Conservation (phyloP, 2,113 vertebrate species). For the Ahaetulla prasina region DNA sequence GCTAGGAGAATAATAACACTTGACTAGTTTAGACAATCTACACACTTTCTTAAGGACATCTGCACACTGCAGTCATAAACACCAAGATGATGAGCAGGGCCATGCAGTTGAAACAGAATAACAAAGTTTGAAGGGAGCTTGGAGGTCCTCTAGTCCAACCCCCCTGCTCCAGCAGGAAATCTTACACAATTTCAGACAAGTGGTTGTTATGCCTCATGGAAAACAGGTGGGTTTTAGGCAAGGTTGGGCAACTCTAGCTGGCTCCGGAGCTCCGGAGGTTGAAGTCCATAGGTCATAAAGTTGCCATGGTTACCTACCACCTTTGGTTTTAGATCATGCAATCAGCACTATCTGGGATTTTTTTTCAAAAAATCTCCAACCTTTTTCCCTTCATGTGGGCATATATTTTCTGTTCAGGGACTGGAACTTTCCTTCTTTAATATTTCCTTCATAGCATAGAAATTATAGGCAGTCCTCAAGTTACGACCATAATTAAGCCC, state of each 20-base stretch:
- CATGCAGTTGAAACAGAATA: background rate
- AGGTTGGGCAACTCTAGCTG: background rate
- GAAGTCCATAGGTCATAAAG: background rate
- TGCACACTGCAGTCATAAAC: background rate
- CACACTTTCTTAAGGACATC: background rate
- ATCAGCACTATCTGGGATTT: background rate
- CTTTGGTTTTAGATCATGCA: background rate
- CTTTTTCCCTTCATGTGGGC: background rate
- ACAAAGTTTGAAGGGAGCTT: background rate
- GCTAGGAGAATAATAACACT: background rate
- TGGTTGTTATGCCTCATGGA: background rate
- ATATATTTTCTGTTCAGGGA: background rate
- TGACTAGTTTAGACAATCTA: background rate
- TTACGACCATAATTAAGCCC: background rate
- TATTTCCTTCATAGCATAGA: background rate
- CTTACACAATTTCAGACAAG: background rate
- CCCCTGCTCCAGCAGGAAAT: background rate
- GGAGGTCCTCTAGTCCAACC: background rate
- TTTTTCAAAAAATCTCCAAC: no score
- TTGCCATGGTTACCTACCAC: no score
- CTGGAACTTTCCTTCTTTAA: background rate
- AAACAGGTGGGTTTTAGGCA: background rate
- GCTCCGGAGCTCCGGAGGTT: background rate
- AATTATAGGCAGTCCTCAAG: background rate
- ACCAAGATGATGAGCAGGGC: background rate